phyloP scores from a whole-genome alignment of 2,113 vertebrate species.

The Cyphomyrus plagiostoma region DNA sequence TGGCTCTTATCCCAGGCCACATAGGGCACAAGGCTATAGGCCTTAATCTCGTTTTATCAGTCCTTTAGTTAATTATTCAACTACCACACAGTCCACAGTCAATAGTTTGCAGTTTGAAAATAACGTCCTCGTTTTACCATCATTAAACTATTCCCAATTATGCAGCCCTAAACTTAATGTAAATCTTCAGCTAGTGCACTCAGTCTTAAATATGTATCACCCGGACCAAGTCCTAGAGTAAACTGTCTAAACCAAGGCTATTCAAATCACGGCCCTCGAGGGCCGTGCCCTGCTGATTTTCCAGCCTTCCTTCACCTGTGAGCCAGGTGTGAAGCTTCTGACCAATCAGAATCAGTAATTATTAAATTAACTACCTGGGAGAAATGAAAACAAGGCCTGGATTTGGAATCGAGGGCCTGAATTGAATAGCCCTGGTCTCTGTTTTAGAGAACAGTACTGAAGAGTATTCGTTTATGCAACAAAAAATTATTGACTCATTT shows the following conservation, averaged over 20 bases:
- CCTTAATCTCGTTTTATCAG: not conserved
- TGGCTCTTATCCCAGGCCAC: not conserved
- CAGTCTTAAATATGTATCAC: not conserved
- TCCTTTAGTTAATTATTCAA: not conserved
- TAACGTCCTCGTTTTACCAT: not conserved
- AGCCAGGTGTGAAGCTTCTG: no score
- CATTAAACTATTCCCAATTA: not conserved
- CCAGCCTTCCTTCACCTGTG: no score
- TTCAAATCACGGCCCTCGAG: no score
- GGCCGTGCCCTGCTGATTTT: no score
- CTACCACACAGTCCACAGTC: not conserved
- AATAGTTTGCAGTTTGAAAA: not conserved
- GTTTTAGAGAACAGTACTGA: not conserved
- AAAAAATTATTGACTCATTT: no score
- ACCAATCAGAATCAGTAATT: no score
- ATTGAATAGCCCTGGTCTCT: no score
- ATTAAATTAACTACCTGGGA: no score
- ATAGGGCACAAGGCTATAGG: not conserved
- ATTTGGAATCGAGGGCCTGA: no score
- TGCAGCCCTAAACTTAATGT: not conserved
- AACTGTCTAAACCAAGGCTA: not conserved
- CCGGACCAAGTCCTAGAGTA: not conserved
- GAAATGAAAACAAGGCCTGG: no score
- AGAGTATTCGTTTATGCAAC: not conserved
- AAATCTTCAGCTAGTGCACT: not conserved